Evolutionary conservation across 2,797 vertebrate genomes (phyloP), one percentile per base, ranked within the genome.

Genomic region (Rhinella marina): DNA sequence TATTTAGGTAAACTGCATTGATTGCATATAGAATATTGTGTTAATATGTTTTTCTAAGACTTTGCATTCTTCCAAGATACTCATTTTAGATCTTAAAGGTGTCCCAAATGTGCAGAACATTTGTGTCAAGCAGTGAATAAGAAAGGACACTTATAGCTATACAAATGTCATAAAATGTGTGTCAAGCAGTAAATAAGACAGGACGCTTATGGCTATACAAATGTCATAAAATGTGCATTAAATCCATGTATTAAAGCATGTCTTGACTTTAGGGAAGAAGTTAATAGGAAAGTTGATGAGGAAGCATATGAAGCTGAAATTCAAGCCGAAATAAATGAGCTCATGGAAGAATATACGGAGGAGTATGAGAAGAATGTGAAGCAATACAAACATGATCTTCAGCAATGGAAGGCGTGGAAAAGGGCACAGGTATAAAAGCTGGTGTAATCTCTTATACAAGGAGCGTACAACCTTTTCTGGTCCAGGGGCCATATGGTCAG

Each of bases 341-440:
- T 97, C 86, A 89, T 96, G 88, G 95, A 94, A 50, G 98, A 99
- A 90, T 90, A 9, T 4, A 91, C 90, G 12, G 96, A 97, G 84
- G 96, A 97, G n/a, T 96, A 97, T 19, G 94, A 96, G 90, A 96
- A 92, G 91, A 96, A 94, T 90, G 90, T 96, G 91, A 90, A 90
- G 0, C 95, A 95, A 66, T 98, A 97, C 92, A 95, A 93, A 91
- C 90, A 83, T 54, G 93, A 92, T 12, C 91, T 96, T 82, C 96
- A 96, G 84, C 95, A 96, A 56, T 99, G 98, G 98, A 98, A 96
- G 89, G 91, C 94, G 56, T 98, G 97, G 97, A 97, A 90, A 90
- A 98, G 92, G 88, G 92, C 94, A 76, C 96, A 97, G 94, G 98
- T 99, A 84, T 61, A 91, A 76, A 52, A 23, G 25, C 3, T 1